phyloP scores from a whole-genome alignment of 1,140 invertebrate species.

The Macrosteles quadrilineatus region DNA sequence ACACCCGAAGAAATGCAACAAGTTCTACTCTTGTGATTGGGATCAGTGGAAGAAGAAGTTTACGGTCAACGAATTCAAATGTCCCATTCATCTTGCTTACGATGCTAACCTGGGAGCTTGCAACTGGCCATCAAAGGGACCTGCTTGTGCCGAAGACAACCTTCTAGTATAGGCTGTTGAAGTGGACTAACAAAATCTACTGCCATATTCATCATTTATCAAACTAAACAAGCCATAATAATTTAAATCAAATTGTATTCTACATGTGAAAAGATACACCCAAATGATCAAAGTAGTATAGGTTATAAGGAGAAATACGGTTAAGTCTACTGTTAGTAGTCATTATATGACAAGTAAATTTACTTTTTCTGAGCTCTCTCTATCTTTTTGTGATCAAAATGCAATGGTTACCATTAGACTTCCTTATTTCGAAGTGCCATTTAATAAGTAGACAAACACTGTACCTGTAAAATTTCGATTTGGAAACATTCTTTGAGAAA shows the following conservation, averaged over 20 bases:
- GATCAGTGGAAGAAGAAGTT: conserved; percentile 76
- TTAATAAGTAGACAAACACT: too few species aligned
- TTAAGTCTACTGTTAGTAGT: background rate
- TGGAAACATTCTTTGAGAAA: too few species aligned
- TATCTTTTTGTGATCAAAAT: too few species aligned
- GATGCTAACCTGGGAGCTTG: conserved; percentile 73
- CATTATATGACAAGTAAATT: conserved; percentile 1
- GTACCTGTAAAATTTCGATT: too few species aligned
- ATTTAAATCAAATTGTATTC: too few species aligned
- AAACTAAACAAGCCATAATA: too few species aligned
- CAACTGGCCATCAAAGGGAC: conserved; percentile 81
- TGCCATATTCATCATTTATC: background rate
- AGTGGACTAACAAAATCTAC: background rate
- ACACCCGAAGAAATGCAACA: conserved; percentile 79
- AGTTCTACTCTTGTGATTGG: conserved; percentile 84
- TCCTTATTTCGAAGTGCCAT: too few species aligned
- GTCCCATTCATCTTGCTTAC: conserved; percentile 78
- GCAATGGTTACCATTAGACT: too few species aligned
- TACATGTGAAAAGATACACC: too few species aligned
- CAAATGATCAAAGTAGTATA: too few species aligned
- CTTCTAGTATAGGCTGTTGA: conserved; percentile 57
- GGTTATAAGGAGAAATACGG: background rate
- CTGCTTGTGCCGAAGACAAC: conserved; percentile 71
- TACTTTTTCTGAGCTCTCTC: too few species aligned
- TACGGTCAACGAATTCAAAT: conserved; percentile 77